Evolutionary conservation across 92 coral and sea anemone genomes (phyloP).

Genomic region (Montipora capitata): DNA sequence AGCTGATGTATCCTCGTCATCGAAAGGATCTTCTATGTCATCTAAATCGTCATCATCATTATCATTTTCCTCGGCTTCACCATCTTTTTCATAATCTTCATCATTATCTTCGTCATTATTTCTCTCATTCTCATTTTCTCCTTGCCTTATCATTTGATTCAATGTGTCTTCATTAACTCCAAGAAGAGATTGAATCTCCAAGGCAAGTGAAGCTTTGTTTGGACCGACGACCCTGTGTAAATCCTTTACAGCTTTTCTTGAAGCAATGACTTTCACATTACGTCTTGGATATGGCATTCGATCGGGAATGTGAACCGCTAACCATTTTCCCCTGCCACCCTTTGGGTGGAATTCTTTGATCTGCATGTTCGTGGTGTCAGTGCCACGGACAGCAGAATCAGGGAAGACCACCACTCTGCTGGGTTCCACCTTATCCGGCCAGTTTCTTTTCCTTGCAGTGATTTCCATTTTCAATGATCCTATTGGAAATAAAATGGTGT

Average conservation of each 20-base stretch:
- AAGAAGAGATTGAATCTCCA: conserved; percentile 83
- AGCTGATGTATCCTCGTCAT: conserved; percentile 13
- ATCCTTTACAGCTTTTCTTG: conserved; percentile 85
- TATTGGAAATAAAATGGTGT: neutral
- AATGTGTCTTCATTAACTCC: conserved; percentile 83
- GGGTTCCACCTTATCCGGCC: conserved; percentile 80
- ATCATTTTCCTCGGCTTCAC: conserved; percentile 48
- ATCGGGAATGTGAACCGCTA: conserved; percentile 99
- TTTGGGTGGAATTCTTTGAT: conserved; percentile 90
- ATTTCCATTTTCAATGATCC: neutral
- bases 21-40: conserved; percentile 16
- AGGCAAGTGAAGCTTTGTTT: conserved; percentile 87
- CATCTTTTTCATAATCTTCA: conserved; percentile 29
- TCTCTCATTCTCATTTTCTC: conserved; percentile 33
- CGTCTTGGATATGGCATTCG: conserved; percentile 66
- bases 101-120: conserved; percentile 40
- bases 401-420: conserved; percentile 92
- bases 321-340: conserved; percentile 85
- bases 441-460: conserved; percentile 26
- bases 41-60: conserved; percentile 46
- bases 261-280: conserved; percentile 79
- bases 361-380: conserved; percentile 88
- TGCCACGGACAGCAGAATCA: conserved; percentile 89
- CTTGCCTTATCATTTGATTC: conserved; percentile 77
- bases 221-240: conserved; percentile 87